phyloP scores from a whole-genome alignment of 2,113 vertebrate genomes.

The Forbesichthys papilliferus region DNA sequence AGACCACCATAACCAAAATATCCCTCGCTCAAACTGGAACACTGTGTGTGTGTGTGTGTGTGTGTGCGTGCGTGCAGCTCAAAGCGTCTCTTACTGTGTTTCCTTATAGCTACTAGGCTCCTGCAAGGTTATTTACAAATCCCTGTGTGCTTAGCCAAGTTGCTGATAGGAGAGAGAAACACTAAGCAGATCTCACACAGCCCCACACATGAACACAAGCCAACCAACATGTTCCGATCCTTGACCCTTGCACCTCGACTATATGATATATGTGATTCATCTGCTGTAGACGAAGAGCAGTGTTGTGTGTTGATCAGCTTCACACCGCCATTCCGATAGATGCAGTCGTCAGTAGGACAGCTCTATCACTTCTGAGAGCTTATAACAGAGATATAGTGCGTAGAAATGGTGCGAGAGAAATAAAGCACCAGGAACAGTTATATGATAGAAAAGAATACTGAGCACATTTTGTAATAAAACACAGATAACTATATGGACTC shows the following conservation, averaged over 20 bases:
- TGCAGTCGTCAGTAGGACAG: neutral
- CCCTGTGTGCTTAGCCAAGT: conserved; percentile 55
- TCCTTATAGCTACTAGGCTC: conserved; percentile 47
- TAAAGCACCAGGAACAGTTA: neutral
- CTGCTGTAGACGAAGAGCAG: conserved; percentile 15
- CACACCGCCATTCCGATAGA: neutral
- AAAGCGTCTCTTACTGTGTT: conserved; percentile 37
- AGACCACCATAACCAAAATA: conserved; percentile 63
- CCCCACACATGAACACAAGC: conserved; percentile 7
- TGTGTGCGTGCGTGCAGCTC: conserved; percentile 10
- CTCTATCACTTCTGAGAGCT: neutral
- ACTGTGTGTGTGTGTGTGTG: conserved; percentile 23
- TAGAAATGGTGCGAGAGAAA: neutral
- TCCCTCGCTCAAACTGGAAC: conserved; percentile 57
- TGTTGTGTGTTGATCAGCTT: conserved; percentile 18
- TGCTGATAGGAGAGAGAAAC: conserved; percentile 59
- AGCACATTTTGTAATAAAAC: conserved; percentile 43
- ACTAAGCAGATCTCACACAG: conserved; percentile 39
- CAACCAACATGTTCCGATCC: conserved; percentile 3
- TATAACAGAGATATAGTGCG: neutral
- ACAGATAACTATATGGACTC: conserved; percentile 41
- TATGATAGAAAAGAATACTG: conserved; percentile 1
- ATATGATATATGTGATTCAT: neutral
- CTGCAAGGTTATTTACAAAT: conserved; percentile 58
- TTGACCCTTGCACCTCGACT: conserved; percentile 13